Percentiles rank a stretch among this genome's conserved stretches.
Evolutionary conservation across 2,113 vertebrate species (phyloP).

Genomic region (Thryonomys swinderianus): DNA sequence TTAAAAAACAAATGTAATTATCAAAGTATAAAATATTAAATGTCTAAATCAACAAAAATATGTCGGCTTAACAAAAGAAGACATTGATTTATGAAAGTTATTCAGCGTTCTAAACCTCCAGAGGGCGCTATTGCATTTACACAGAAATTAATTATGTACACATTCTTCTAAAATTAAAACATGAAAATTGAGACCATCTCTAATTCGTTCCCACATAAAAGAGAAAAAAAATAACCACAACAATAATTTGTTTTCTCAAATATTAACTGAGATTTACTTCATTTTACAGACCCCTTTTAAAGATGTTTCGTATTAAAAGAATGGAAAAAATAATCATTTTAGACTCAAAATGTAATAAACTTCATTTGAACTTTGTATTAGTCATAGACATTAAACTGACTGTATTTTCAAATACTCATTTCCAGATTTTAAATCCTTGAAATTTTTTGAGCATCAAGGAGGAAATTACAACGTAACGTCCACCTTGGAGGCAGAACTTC

Average conservation of each 20-base stretch:
- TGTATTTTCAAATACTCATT: neutral
- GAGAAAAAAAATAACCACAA: conserved; percentile 52
- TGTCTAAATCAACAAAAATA: conserved; percentile 73
- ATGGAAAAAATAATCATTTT: neutral
- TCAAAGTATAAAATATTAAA: conserved; percentile 76
- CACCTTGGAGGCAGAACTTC: neutral
- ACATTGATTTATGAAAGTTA: conserved; percentile 76
- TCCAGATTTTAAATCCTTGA: conserved; percentile 34
- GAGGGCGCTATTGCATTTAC: conserved; percentile 86
- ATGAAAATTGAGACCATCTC: conserved; percentile 60
- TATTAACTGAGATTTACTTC: conserved; percentile 48
- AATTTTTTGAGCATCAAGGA: conserved; percentile 14
- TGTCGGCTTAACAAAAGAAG: conserved; percentile 71
- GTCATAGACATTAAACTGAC: conserved; percentile 14
- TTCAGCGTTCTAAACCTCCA: conserved; percentile 77
- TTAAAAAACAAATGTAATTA: conserved; percentile 73
- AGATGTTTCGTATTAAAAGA: conserved; percentile 43
- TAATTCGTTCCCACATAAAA: conserved; percentile 68
- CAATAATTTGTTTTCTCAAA: conserved; percentile 56
- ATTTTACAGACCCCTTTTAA: conserved; percentile 24
- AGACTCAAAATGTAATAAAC: conserved; percentile 5
- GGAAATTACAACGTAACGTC: neutral
- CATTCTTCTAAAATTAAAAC: conserved; percentile 56
- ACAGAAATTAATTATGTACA: conserved; percentile 76
- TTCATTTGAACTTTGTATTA: conserved; percentile 56